Base-by-base conservation (phyloP, 1,140 invertebrate genomes). In the Sogatella furcifera region DNA sequence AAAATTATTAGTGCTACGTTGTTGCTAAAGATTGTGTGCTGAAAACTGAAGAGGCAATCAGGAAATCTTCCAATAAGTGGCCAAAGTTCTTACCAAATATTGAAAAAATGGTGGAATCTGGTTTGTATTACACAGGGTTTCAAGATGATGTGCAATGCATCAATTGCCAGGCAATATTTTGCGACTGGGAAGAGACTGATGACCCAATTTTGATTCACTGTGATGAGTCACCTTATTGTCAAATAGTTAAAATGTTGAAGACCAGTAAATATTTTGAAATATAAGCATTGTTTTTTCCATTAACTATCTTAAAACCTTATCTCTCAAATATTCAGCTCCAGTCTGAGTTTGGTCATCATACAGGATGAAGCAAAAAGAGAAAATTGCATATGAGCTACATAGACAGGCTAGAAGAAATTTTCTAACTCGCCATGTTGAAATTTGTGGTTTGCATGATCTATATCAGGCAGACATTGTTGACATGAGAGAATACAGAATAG, bases 401-500 rank as follows among this genome's bases (percentile, higher is more conserved):
- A 63, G 24, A 53, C 61, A 60, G 14, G 57, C 61, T 8, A 54
- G 65, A 44, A 66, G 57, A 61, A 63, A 62, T 41, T 68, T 62
- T 57, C 34, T 19, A 2, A 55, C 52, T 49, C 21, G 65, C 19
- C 44, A 41, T 44, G 63, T 64, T 14, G 44, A 57, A 42, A 28
- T 65, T 13, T 62, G 59, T 15, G 54, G 58, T 15, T 56, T 60
- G 14, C 19, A 62, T 52, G 59, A 67, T 62, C 31, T 64, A 8
- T 64, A 57, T 60, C 60, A 64, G 46, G 58, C 55, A 6, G 66
- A 67, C 60, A 53, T 67, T 5, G 59, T 68, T 8, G 65, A 67
- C 24, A 72, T 75, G 70, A 63, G 65, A 44, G 62, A 55, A 0
- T 70, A 69, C 66, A 61, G 63, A 21, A 62, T 62, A 61, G 21